Evolutionary conservation across 2,888 invertebrate genomes (phyloP).

Genomic region (Agrotis exclamationis): DNA sequence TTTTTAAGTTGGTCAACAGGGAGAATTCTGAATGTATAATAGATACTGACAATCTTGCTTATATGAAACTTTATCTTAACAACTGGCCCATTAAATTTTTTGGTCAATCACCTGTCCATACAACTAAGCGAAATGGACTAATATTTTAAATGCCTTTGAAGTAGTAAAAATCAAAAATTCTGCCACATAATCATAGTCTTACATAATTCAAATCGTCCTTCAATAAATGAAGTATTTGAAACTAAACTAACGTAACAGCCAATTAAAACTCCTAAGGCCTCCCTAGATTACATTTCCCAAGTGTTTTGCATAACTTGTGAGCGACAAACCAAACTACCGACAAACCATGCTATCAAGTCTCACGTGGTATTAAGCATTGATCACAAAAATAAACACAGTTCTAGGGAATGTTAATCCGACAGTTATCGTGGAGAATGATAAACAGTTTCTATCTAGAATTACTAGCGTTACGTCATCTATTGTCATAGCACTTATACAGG

Average conservation of each 20-base stretch:
- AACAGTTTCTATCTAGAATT: conserved; percentile 53
- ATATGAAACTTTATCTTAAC: no score
- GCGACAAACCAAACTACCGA: neutral
- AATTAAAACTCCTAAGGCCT: conserved; percentile 40
- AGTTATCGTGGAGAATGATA: conserved; percentile 58
- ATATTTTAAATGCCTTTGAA: no score
- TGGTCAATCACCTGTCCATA: no score
- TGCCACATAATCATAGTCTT: neutral
- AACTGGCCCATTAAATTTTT: no score
- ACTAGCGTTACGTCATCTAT: conserved; percentile 47
- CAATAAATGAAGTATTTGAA: neutral
- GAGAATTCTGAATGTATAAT: no score
- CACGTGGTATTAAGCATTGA: conserved; percentile 33
- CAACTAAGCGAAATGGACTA: no score
- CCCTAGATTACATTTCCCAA: conserved; percentile 21
- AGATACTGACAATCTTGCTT: no score
- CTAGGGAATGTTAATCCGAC: conserved; percentile 55
- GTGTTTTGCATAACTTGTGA: neutral
- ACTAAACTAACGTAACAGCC: conserved; percentile 3
- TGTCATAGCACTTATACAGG: conserved; percentile 30
- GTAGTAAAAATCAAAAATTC: no score
- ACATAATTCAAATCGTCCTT: neutral
- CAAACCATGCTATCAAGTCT: conserved; percentile 22
- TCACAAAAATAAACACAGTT: conserved; percentile 51
- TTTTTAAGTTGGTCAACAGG: no score